These are phyloP conservation scores for Centroberyx gerrardi DNA, from an alignment of 2,797 vertebrate species.

Conservation along the genomic window DNA sequence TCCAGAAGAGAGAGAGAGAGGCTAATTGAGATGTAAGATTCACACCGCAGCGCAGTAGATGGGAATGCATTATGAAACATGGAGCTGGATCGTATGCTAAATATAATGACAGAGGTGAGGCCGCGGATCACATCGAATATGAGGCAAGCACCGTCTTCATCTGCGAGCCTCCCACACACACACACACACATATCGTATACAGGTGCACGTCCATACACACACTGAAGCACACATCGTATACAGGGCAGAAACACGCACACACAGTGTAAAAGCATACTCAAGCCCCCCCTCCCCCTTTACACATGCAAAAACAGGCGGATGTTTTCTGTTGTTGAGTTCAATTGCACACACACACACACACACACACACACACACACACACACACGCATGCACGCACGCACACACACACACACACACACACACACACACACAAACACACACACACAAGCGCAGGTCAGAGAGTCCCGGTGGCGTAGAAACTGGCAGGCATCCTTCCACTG, in stretches of 20 bases:
- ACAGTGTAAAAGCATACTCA: slow-evolving; percentile 29
- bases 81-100: slow-evolving; percentile 74
- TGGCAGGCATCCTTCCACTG: slow-evolving; percentile 79
- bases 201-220: slow-evolving; percentile 21
- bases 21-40: slow-evolving; percentile 81
- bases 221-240: slow-evolving; percentile 25
- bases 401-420: slow-evolving; percentile 41
- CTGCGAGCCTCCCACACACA: slow-evolving; percentile 66
- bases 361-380: slow-evolving; percentile 43
- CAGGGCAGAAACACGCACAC: slow-evolving; percentile 25
- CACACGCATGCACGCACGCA: slow-evolving; percentile 23
- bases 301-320: slow-evolving; percentile 52
- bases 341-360: slow-evolving; percentile 31
- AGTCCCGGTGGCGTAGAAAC: slow-evolving; percentile 79
- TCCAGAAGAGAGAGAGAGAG: slow-evolving; percentile 61
- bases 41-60: slow-evolving; percentile 64
- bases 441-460: slow-evolving; percentile 74
- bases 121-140: slow-evolving; percentile 74
- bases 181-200: slow-evolving; percentile 28
- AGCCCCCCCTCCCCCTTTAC: slow-evolving; percentile 25
- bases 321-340: slow-evolving; percentile 55
- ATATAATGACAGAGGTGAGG: slow-evolving; percentile 81
- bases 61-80: slow-evolving; percentile 77
- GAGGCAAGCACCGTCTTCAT: slow-evolving; percentile 73
- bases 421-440: slow-evolving; percentile 52